These are phyloP conservation scores for Caenorhabditis sp. DNA, from an alignment of 2,888 invertebrate species.

Conservation along the genomic window DNA sequence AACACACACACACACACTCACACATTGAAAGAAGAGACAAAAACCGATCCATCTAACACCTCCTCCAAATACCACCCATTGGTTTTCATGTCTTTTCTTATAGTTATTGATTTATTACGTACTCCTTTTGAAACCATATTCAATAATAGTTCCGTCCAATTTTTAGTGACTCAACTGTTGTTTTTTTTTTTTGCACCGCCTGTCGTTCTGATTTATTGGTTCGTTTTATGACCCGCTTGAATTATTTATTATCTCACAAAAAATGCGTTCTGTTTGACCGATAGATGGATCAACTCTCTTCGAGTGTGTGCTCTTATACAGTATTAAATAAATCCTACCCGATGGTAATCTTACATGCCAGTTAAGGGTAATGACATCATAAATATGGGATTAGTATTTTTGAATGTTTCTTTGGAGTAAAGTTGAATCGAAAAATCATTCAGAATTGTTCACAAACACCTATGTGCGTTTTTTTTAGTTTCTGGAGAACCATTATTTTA, in stretches of 20 bases:
- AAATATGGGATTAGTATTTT: too few relatives aligned
- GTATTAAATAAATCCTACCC: too few relatives aligned
- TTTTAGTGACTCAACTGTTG: neutral
- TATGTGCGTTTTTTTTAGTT: too few relatives aligned
- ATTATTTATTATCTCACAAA: neutral
- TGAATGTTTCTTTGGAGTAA: too few relatives aligned
- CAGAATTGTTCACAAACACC: too few relatives aligned
- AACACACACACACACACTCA: neutral
- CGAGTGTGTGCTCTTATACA: too few relatives aligned
- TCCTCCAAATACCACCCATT: slow-evolving; percentile 10
- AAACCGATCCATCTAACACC: slow-evolving; percentile 47
- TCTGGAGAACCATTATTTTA: too few relatives aligned
- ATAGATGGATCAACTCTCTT: too few relatives aligned
- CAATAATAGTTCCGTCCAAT: neutral
- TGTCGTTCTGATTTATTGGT: neutral
- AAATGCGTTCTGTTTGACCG: neutral
- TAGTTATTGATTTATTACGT: slow-evolving; percentile 4
- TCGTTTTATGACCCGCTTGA: neutral
- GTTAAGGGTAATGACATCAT: too few relatives aligned
- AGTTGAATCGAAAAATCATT: too few relatives aligned
- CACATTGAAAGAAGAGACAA: slow-evolving; percentile 17
- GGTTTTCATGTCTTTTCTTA: slow-evolving; percentile 2
- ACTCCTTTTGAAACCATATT: neutral
- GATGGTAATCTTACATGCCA: too few relatives aligned
- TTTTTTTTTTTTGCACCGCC: neutral